Percentiles rank a stretch among this genome's conserved stretches.
These are phyloP conservation scores for Hippopotamyrus pictus DNA, from an alignment of 2,797 vertebrate genomes.

Conservation along the genomic window DNA sequence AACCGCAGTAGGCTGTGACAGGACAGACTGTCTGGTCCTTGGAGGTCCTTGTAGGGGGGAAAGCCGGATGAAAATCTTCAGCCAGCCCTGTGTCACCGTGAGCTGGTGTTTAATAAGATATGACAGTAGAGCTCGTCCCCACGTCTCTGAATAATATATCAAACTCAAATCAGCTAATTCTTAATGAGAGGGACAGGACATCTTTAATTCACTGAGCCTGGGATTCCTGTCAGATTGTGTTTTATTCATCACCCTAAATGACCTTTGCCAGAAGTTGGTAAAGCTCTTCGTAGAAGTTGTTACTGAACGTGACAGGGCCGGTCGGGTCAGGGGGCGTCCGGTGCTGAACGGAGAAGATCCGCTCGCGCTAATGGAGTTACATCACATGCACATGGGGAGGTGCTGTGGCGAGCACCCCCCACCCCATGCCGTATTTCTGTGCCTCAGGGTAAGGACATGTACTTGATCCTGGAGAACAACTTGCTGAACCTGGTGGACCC, in stretches of 20 bases:
- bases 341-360: background rate
- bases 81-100: background rate
- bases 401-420: background rate
- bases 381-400: background rate
- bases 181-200: background rate
- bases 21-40: background rate
- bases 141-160: background rate
- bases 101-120: background rate
- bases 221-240: background rate
- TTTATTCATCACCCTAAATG: background rate
- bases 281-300: background rate
- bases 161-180: background rate
- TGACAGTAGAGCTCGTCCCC: background rate
- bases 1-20: background rate
- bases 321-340: background rate
- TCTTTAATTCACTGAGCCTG: background rate
- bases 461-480: constrained; percentile 89
- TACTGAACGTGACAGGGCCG: background rate
- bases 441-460: constrained; percentile 93
- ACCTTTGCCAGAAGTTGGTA: background rate
- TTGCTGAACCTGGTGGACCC: constrained; percentile 93
- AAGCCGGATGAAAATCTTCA: background rate
- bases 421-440: no score
- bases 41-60: background rate
- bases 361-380: background rate